Conservation (phyloP, 1,140 invertebrate species). For the Homalodisca vitripennis region DNA sequence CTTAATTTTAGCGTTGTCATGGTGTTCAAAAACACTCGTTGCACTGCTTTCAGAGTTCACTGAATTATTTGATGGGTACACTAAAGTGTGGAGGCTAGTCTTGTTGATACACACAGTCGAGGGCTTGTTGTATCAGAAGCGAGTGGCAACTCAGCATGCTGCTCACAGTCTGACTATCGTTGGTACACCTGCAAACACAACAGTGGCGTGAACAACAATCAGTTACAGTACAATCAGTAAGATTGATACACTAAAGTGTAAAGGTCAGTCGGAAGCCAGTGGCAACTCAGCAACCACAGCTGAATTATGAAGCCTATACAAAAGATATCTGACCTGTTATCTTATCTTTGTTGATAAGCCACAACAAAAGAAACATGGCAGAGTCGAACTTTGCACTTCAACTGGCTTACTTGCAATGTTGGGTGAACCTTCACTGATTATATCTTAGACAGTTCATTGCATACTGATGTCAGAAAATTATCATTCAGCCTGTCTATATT, state of each 20-base stretch:
- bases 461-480: too few relatives aligned
- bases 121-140: constrained; percentile 15
- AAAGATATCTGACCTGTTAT: too few relatives aligned
- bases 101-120: constrained; percentile 26
- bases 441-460: too few relatives aligned
- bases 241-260: background rate
- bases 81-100: constrained; percentile 6
- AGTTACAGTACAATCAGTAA: background rate
- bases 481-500: too few relatives aligned
- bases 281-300: too few relatives aligned
- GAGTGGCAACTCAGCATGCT: constrained; percentile 15
- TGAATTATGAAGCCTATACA: too few relatives aligned
- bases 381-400: too few relatives aligned
- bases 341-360: too few relatives aligned
- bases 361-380: too few relatives aligned
- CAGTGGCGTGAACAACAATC: background rate
- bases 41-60: constrained; percentile 18
- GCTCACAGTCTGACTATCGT: constrained; percentile 14
- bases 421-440: too few relatives aligned
- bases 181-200: constrained; percentile 8
- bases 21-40: constrained; percentile 27
- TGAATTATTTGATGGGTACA: background rate
- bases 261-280: too few relatives aligned
- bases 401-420: too few relatives aligned
- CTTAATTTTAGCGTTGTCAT: constrained; percentile 28